A percentile compares a stretch with the other conserved stretches of the same genome.
Conservation (phyloP, 1,140 invertebrate genomes). For the Drosophila obscura region DNA sequence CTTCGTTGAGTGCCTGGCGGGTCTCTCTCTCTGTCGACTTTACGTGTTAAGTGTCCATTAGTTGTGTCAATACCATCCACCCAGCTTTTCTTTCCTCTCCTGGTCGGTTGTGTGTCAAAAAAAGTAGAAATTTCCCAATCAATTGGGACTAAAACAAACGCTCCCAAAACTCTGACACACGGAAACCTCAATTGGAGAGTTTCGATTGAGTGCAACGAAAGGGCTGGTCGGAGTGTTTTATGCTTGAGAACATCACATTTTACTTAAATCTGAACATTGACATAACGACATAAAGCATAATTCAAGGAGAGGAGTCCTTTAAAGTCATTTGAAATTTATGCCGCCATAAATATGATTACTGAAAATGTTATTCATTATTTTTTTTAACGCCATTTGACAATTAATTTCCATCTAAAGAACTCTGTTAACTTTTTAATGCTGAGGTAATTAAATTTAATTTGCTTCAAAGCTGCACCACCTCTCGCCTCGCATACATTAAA, state of each 20-base stretch:
- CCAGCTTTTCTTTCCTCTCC: background rate
- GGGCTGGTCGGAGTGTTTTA: too few species aligned
- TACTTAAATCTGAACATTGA: background rate
- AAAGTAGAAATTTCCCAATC: conserved; percentile 4
- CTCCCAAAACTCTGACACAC: too few species aligned
- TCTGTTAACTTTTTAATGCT: conserved; percentile 55
- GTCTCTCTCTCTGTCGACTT: conserved; percentile 1
- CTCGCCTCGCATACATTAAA: conserved; percentile 17
- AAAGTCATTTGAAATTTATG: conserved; percentile 4
- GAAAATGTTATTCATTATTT: conserved; percentile 48
- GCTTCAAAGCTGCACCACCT: conserved; percentile 28
- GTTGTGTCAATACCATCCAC: conserved; percentile 30
- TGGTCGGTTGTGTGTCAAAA: background rate
- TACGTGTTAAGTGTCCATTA: conserved; percentile 44
- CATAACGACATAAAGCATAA: background rate
- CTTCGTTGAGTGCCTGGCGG: background rate
- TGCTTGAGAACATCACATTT: too few species aligned
- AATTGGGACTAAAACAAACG: background rate
- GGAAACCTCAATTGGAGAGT: background rate
- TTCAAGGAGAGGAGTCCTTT: too few species aligned
- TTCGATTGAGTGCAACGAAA: too few species aligned
- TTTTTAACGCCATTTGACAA: conserved; percentile 31
- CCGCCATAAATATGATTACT: conserved; percentile 14
- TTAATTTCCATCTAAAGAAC: conserved; percentile 45
- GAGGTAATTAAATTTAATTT: conserved; percentile 68